Evolutionary conservation across 2,888 invertebrate species (phyloP).

Genomic region (Eupsilia transversa): DNA sequence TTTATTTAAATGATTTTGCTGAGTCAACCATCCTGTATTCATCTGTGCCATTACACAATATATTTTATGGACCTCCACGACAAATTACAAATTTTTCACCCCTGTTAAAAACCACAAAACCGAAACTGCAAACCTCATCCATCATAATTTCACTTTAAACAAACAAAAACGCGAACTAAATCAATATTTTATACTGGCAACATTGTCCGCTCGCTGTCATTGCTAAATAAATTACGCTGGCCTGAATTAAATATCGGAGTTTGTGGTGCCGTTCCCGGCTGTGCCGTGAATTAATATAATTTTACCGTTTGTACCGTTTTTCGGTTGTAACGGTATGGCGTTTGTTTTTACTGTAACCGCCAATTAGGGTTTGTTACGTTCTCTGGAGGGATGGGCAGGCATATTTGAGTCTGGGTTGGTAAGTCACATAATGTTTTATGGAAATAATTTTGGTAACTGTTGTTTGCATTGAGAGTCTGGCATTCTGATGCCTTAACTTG

Average conservation of each 20-base stretch:
- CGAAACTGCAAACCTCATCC: conserved; percentile 19
- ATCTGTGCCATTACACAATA: not conserved
- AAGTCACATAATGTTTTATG: conserved; percentile 24
- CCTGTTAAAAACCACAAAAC: conserved; percentile 17
- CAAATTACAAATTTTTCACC: not conserved
- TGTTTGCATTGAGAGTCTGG: not conserved
- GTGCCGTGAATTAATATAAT: conserved; percentile 64
- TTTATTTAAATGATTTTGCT: no score
- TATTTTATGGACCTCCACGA: not conserved
- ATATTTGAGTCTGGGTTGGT: conserved; percentile 12
- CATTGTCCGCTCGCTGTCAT: conserved; percentile 57
- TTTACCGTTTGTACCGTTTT: conserved; percentile 49
- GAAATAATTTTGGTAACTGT: conserved; percentile 13
- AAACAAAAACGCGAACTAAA: conserved; percentile 59
- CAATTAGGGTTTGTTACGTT: conserved; percentile 47
- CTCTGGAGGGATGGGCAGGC: conserved; percentile 15
- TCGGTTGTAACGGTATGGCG: conserved; percentile 29
- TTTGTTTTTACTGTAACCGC: conserved; percentile 57
- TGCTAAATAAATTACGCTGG: conserved; percentile 71
- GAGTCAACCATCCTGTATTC: no score
- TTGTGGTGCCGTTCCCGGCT: conserved; percentile 58
- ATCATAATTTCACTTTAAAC: conserved; percentile 52
- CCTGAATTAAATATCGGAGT: conserved; percentile 71
- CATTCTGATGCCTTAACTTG: not conserved
- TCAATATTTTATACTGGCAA: conserved; percentile 62